Percentiles rank a stretch among this genome's conserved stretches.
These are phyloP conservation scores for Nasonia vitripennis DNA, from an alignment of 1,140 invertebrate genomes.

Conservation along the genomic window DNA sequence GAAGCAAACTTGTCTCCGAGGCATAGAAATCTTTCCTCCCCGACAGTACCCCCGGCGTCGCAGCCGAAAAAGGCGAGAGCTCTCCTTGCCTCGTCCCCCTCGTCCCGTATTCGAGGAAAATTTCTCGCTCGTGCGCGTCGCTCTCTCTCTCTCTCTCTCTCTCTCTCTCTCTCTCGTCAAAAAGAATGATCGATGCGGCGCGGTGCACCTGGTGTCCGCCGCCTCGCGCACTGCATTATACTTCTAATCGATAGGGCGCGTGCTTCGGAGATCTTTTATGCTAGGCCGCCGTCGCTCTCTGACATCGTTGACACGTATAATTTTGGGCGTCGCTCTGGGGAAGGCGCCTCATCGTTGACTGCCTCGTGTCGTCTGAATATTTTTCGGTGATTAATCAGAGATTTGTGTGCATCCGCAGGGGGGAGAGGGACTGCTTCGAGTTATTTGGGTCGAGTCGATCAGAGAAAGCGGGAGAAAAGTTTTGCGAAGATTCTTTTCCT, in stretches of 20 bases:
- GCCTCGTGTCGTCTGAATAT: neutral
- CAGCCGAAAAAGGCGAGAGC: too few species aligned
- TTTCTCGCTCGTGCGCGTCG: neutral
- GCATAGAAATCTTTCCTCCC: neutral
- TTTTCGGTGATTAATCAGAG: neutral
- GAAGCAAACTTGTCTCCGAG: neutral
- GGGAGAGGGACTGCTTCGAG: neutral
- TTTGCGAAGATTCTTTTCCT: too few species aligned
- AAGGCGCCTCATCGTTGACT: neutral
- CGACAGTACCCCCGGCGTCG: neutral
- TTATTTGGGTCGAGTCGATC: neutral
- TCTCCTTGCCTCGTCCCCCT: neutral
- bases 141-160: neutral
- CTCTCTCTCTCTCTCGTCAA: neutral
- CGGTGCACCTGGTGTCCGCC: neutral
- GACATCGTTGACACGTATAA: neutral
- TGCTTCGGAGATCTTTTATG: neutral
- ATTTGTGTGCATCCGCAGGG: neutral
- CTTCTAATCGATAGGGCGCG: neutral
- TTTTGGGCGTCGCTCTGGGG: neutral
- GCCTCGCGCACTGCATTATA: neutral
- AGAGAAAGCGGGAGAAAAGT: too few species aligned
- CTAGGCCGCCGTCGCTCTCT: neutral
- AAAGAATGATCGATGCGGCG: slow-evolving; percentile 39
- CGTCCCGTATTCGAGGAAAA: neutral